These are phyloP conservation scores for Echinops telfairi DNA, from an alignment of 2,113 vertebrate species.

Conservation along the genomic window DNA sequence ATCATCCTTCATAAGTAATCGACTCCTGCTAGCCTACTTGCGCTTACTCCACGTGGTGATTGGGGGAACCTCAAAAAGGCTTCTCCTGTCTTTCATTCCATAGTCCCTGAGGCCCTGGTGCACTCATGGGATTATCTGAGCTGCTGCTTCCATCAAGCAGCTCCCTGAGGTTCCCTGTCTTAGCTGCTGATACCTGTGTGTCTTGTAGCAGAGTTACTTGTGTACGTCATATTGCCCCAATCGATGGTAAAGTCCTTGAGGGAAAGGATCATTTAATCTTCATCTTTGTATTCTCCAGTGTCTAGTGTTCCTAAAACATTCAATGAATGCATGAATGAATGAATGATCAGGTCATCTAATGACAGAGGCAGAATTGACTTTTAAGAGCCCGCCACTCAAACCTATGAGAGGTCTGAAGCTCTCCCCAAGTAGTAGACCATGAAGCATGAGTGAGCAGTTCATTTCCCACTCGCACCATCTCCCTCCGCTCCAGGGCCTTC, in stretches of 20 bases:
- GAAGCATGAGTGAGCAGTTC: background rate
- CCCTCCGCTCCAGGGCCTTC: background rate
- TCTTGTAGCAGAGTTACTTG: background rate
- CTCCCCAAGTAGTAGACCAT: background rate
- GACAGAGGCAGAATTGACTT: background rate
- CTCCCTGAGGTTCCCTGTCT: background rate
- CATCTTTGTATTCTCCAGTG: background rate
- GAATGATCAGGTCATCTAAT: no score
- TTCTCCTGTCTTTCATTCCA: background rate
- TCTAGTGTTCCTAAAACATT: background rate
- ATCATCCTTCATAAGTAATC: background rate
- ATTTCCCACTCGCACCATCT: background rate
- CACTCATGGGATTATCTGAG: background rate
- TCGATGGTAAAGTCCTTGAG: background rate
- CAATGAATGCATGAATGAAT: background rate
- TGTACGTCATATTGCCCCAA: background rate
- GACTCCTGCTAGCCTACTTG: background rate
- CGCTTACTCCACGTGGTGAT: fast-evolving
- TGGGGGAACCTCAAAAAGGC: no score
- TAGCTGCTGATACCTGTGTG: background rate
- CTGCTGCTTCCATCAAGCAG: background rate
- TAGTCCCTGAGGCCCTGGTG: fast-evolving
- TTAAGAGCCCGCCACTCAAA: background rate
- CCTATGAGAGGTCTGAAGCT: background rate
- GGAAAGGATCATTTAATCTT: background rate